Base-by-base conservation (phyloP, 1,140 invertebrate genomes). In the Drosophila pandora region DNA sequence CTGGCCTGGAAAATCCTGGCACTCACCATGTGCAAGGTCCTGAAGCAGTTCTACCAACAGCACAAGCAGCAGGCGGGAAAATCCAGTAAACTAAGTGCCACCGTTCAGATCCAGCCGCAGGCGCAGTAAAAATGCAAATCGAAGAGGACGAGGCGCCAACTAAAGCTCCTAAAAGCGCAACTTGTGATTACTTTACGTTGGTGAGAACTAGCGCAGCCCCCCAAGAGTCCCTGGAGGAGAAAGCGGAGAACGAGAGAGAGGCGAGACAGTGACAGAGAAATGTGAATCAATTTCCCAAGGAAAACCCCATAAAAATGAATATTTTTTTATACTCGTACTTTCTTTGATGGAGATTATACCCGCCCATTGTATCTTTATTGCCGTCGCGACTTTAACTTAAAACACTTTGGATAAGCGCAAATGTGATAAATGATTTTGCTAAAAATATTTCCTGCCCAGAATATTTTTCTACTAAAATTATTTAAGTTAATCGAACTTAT, bases 131-230 rank as follows among this genome's bases (percentile, higher is more conserved):
- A 41, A 37, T 25, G 39, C n/a, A 41, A 41, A 39, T 12, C 34
- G 69, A 21, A n/a, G 2, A 12, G 34, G 10, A 37, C 10, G 34
- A 12, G 34, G 34, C 37, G 43, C 45, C 63, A 67, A 64, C 57
- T 61, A 72, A 65, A 68, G 80, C 81, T 85, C 82, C 82, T 78
- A 87, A 81, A 74, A 74, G 82, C 83, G 78, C 78, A 85, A 87
- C 78, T 75, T 85, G 82, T 85, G 82, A 85, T 85, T 85, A 76
- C 75, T 87, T 87, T 87, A 64, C 74, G 81, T 87, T 85, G 82
- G 82, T 82, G 82, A 87, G 79, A 85, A 85, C 82, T 85, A 85
- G 82, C 82, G 80, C 58, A 61, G 65, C 69, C 41, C 65, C 62
- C 60, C 65, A 34, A 49, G 63, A 54, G 23, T n/a, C 41, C 39